These are phyloP conservation scores for Atherinosoma microstoma DNA, from an alignment of 2,797 vertebrate species.

Conservation along the genomic window DNA sequence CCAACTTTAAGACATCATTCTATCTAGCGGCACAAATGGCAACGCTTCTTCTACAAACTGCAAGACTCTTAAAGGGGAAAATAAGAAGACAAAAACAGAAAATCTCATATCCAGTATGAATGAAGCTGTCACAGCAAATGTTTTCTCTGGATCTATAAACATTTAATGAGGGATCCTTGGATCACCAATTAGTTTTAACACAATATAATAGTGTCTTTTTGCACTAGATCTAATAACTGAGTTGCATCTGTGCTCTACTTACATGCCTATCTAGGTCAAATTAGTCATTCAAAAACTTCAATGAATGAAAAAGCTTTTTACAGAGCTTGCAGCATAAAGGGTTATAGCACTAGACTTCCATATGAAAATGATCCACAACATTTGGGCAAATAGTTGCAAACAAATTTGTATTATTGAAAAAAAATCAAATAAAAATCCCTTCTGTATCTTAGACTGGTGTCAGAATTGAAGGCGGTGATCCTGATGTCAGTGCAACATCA, in stretches of 20 bases:
- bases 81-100: slow-evolving; percentile 2
- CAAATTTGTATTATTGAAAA: not conserved
- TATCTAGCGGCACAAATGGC: not conserved
- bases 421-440: not conserved
- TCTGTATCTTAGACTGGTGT: not conserved
- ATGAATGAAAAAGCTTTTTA: too few species aligned
- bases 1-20: not conserved
- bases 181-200: not conserved
- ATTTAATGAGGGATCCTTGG: not conserved
- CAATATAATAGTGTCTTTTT: too few species aligned
- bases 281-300: not conserved
- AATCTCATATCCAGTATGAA: slow-evolving; percentile 10
- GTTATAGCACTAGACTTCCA: too few species aligned
- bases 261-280: not conserved
- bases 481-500: not conserved
- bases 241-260: not conserved
- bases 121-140: too few species aligned
- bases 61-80: slow-evolving; percentile 5
- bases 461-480: not conserved
- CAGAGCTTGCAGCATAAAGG: too few species aligned
- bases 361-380: not conserved
- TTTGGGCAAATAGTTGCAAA: too few species aligned
- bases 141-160: not conserved
- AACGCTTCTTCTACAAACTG: not conserved
- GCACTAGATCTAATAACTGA: too few species aligned